Evolutionary conservation across 2,888 invertebrate genomes (phyloP), one percentile per base, ranked within the genome.

Genomic region (Phorcus lineatus): DNA sequence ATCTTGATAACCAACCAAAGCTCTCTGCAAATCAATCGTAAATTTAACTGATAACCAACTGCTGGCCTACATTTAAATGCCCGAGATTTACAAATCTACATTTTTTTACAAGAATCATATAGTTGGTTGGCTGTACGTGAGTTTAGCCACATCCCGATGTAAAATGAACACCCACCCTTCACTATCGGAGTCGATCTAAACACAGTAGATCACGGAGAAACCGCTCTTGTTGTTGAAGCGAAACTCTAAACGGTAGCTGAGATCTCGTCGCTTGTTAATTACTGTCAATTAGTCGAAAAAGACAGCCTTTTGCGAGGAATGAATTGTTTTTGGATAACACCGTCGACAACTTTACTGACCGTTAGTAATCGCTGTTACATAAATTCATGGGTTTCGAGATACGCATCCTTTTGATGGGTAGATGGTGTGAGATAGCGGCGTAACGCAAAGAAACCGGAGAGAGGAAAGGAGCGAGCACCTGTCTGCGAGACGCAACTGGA

Each of bases 301-400:
- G 62, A 62, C 62, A 62, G 28, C 62, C 24, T 62, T 62, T 28
- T 62, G 47, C 28, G 22, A 28, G 62, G 28, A 62, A 62, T 62
- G 62, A 62, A 62, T 62, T 62, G 62, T 62, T 62, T 62, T 62
- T 28, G 28, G 62, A 62, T 62, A 62, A 62, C 62, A 62, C 16
- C 28, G 62, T 2, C 28, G 62, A 62, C 62, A 62, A 28, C 62
- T 62, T 62, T 62, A 62, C 62, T 62, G 62, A 62, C 62, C 62
- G 62, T 62, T 62, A 28, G 62, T 16, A 28, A 62, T 62, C 62
- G 62, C 62, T 24, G 28, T 28, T 62, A 28, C 62, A 62, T 62
- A 62, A 62, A 62, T 62, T 62, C 28, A 57, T 24, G 17, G 6
- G 22, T 22, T 0, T 24, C 11, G 13, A 62, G 62, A 62, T 62